Conservation (phyloP, 2,888 invertebrate genomes). For the Celastrina argiolus region DNA sequence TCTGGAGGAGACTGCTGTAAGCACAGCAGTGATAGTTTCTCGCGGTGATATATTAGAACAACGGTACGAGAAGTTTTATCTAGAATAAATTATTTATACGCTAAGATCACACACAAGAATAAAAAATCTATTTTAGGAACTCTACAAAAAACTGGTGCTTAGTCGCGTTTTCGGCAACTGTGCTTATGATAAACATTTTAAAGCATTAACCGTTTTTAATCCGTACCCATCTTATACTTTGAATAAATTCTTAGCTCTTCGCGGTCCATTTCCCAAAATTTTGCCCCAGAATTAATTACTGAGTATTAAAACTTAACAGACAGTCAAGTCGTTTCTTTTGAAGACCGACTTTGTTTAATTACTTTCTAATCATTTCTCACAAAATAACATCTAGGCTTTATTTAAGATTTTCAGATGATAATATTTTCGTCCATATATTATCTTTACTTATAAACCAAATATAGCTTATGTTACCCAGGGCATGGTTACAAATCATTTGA, state of each 20-base stretch:
- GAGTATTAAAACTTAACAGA: slow-evolving; percentile 9
- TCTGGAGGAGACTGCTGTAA: too few species aligned
- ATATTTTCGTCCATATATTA: background rate
- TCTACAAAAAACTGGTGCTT: too few species aligned
- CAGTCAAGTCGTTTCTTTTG: background rate
- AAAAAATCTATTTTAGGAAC: too few species aligned
- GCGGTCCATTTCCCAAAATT: background rate
- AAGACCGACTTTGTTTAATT: background rate
- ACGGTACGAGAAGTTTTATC: too few species aligned
- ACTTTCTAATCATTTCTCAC: slow-evolving; percentile 2
- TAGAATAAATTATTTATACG: too few species aligned
- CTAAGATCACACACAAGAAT: too few species aligned
- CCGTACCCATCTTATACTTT: background rate
- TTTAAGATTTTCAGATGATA: background rate
- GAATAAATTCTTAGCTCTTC: background rate
- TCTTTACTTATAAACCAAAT: too few species aligned
- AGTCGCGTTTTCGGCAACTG: background rate
- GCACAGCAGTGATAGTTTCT: too few species aligned
- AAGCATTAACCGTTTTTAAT: background rate
- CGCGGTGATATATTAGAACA: too few species aligned
- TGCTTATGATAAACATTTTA: background rate
- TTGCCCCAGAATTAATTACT: background rate
- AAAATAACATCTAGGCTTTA: background rate
- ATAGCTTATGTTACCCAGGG: too few species aligned
- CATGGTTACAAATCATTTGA: too few species aligned